Percentiles rank a stretch among this genome's conserved stretches.
Evolutionary conservation across 2,888 invertebrate species (phyloP).

Genomic region (Andrena praecox): DNA sequence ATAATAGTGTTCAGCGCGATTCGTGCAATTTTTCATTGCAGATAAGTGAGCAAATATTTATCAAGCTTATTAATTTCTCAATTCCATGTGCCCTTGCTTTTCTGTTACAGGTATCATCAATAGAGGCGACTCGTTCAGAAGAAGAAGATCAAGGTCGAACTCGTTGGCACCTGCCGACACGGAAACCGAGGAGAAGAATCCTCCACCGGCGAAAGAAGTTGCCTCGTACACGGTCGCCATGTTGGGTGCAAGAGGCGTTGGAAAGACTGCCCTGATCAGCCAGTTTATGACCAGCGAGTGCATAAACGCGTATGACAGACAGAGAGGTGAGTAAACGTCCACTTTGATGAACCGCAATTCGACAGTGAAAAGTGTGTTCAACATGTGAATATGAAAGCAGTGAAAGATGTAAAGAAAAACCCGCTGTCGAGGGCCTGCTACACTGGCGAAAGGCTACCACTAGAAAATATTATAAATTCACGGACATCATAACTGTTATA

Average conservation of each 20-base stretch:
- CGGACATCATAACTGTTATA: too few species aligned
- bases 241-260: constrained; percentile 86
- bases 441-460: too few species aligned
- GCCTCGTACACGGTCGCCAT: constrained; percentile 88
- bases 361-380: neutral
- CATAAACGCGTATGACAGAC: constrained; percentile 96
- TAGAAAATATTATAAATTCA: too few species aligned
- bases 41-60: too few species aligned
- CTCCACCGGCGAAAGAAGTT: constrained; percentile 83
- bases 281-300: constrained; percentile 97
- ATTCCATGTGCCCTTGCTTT: too few species aligned
- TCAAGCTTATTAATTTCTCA: too few species aligned
- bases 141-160: constrained; percentile 93
- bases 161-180: constrained; percentile 89
- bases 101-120: constrained; percentile 92
- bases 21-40: too few species aligned
- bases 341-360: too few species aligned
- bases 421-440: too few species aligned
- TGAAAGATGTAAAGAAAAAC: neutral
- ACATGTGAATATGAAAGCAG: neutral
- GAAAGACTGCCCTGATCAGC: constrained; percentile 87
- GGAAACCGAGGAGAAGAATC: constrained; percentile 70
- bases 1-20: too few species aligned
- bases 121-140: constrained; percentile 96
- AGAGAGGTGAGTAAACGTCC: constrained; percentile 76